A percentile compares a stretch with the other conserved stretches of the same genome.
Conservation (phyloP, 2,113 vertebrate species). For the Hystrix brachyura region DNA sequence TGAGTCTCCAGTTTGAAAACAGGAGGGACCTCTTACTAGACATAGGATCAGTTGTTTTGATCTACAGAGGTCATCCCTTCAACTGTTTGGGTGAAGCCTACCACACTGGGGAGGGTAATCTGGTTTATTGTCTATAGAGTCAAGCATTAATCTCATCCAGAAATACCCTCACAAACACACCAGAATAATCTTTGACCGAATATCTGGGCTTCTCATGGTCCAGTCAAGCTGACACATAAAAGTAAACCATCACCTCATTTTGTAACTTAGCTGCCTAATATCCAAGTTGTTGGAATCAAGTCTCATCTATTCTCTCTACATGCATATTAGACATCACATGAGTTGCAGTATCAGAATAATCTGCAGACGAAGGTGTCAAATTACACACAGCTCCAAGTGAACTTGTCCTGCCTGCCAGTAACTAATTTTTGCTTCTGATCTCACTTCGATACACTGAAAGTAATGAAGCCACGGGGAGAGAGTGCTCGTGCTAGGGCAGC, state of each 20-base stretch:
- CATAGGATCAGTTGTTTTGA: neutral
- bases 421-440: constrained; percentile 71
- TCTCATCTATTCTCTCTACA: neutral
- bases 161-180: neutral
- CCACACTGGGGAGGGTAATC: neutral
- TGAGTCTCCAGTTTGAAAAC: neutral
- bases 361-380: neutral
- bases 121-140: neutral
- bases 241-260: neutral
- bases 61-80: neutral
- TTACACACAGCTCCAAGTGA: neutral
- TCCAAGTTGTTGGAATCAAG: neutral
- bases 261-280: neutral
- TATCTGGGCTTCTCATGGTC: neutral
- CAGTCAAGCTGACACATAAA: neutral
- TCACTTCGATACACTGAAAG: constrained; percentile 58
- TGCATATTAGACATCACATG: neutral
- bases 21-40: neutral
- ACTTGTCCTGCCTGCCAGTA: neutral
- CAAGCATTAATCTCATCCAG: neutral
- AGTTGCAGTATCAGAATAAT: neutral
- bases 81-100: neutral
- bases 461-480: constrained; percentile 75
- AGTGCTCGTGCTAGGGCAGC: constrained; percentile 49
- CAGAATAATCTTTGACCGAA: neutral